phyloP scores from a whole-genome alignment of 2,888 invertebrate species.

The Oscheius sp. region DNA sequence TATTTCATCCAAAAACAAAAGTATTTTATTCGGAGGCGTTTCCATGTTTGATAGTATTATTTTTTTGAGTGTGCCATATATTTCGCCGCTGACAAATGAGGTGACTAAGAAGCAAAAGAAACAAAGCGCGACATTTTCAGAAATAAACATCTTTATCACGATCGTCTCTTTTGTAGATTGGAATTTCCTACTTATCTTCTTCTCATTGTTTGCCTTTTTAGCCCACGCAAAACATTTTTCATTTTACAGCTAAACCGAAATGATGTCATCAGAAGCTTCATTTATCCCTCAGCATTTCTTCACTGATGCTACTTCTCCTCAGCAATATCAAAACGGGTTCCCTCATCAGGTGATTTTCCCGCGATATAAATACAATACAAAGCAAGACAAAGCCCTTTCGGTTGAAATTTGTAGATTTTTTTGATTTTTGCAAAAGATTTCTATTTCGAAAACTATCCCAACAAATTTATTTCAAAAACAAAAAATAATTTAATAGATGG shows the following conservation, averaged over 20 bases:
- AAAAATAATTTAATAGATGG: neutral
- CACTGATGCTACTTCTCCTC: constrained; percentile 11
- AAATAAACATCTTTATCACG: neutral
- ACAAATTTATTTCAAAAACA: neutral
- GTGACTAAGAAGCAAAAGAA: neutral
- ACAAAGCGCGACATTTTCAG: neutral
- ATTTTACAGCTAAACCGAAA: neutral
- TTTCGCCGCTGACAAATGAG: neutral
- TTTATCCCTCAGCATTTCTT: constrained; percentile 19
- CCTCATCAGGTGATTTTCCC: neutral
- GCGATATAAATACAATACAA: too few relatives aligned
- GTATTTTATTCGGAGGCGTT: neutral
- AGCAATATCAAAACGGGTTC: neutral
- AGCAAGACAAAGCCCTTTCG: too few relatives aligned
- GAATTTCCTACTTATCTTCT: neutral
- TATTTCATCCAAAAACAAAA: neutral
- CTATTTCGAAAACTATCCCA: too few relatives aligned
- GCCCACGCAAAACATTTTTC: neutral
- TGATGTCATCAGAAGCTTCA: constrained; percentile 28
- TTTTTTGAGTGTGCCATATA: neutral
- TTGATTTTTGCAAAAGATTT: neutral
- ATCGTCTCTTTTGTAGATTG: neutral
- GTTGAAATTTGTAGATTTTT: too few relatives aligned
- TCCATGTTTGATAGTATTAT: neutral
- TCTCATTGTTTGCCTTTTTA: neutral